phyloP scores from a whole-genome alignment of 2,888 invertebrate genomes.

The Stenotaenia linearis region DNA sequence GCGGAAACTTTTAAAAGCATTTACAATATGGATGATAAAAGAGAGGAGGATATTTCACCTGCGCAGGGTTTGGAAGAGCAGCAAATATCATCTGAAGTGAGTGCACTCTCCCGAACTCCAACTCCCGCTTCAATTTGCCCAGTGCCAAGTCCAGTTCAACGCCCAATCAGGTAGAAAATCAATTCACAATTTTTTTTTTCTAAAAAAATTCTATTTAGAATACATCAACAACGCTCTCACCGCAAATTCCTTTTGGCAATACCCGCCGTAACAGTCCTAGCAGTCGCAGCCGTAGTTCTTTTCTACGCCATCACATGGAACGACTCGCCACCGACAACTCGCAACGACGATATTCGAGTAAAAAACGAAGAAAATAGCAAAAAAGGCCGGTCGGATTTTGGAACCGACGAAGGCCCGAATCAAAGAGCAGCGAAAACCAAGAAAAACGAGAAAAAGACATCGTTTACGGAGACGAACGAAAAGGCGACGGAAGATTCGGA shows the following conservation, averaged over 20 bases:
- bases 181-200: not conserved
- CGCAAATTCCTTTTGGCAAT: conserved; percentile 3
- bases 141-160: not conserved
- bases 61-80: not conserved
- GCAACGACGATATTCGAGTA: not conserved
- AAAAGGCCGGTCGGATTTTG: not conserved
- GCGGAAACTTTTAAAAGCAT: not conserved
- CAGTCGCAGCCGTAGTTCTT: conserved; percentile 1
- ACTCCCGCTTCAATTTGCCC: conserved; percentile 7
- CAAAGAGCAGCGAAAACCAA: not conserved
- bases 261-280: not conserved
- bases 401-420: not conserved
- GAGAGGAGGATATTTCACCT: not conserved
- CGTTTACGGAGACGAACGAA: not conserved
- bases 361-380: not conserved
- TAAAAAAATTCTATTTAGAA: not conserved
- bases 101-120: conserved; percentile 6
- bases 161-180: not conserved
- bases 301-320: conserved; percentile 8
- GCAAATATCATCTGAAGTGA: conserved; percentile 1
- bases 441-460: not conserved
- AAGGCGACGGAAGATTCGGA: not conserved
- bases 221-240: not conserved
- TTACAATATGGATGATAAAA: not conserved
- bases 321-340: not conserved